These are phyloP conservation scores for Pycnonotus jocosus DNA, from an alignment of 2,113 vertebrate genomes.

Conservation along the genomic window DNA sequence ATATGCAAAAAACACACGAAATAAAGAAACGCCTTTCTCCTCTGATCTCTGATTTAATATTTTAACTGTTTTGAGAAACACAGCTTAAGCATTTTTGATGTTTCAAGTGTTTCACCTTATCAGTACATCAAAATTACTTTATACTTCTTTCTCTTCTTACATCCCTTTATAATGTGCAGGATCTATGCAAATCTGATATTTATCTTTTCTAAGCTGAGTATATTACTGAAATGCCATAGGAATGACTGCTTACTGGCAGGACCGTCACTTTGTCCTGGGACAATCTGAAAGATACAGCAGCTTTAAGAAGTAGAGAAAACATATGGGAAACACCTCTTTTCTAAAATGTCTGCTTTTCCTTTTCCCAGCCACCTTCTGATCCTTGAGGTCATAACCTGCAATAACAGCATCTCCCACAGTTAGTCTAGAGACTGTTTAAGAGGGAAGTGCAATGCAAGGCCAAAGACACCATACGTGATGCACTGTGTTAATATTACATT, in stretches of 20 bases:
- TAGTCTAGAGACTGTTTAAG: background rate
- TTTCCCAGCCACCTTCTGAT: background rate
- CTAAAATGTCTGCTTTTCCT: background rate
- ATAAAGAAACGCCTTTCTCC: background rate
- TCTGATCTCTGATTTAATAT: background rate
- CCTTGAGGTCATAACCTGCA: background rate
- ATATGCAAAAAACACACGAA: background rate
- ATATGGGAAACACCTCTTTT: background rate
- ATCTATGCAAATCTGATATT: background rate
- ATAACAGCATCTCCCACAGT: background rate
- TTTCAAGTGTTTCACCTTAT: background rate
- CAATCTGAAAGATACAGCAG: background rate
- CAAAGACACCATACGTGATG: rapidly evolving
- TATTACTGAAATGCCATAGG: background rate
- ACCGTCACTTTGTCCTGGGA: background rate
- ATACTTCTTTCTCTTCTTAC: background rate
- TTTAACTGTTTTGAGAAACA: background rate
- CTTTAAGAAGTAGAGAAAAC: background rate
- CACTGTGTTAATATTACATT: background rate
- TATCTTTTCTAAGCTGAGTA: background rate
- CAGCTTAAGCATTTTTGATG: background rate
- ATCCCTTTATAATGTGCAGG: background rate
- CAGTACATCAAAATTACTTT: background rate
- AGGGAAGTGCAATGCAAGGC: background rate
- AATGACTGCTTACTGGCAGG: background rate